Evolutionary conservation across 1,140 invertebrate genomes (phyloP), one percentile per base, ranked within the genome.

Genomic region (Brachionus angularis): DNA sequence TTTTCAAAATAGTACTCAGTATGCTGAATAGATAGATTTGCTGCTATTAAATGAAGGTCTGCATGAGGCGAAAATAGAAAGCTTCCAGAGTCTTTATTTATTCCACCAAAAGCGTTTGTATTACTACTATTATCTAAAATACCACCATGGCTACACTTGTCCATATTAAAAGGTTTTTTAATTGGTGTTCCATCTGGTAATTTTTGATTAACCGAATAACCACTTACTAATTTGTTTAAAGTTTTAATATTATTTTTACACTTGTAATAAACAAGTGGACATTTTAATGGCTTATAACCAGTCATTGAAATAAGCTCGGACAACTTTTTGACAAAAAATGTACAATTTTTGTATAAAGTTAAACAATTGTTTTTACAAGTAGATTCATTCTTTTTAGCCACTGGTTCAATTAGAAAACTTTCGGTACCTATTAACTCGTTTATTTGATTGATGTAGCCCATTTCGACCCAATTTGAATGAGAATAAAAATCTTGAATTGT

Each of bases 381-480:
- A 2, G 50, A 29, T 12, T 5, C 27, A 14, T 29, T 2, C 5
- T 31, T 29, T 53, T 53, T 3, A 31, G 50, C 23, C 5, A n/a
- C n/a, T n/a, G n/a, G 29, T 53, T n/a, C 1, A 16, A 33, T 29
- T 31, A 5, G 4, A 1, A 2, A 53, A 53, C 1, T 5, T 25
- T 29, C 10, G 16, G 12, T 53, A 10, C 2, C 39, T 23, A 69
- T 25, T 49, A 21, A n/a, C n/a, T 47, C 31, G 25, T 25, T 16
- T 25, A 52, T 52, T 4, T 52, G 34, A 12, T 23, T 31, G 1
- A 12, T 31, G 10, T 34, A 33, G 18, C 47, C 47, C 67, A 70
- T 50, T 55, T 70, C 67, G 29, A 70, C 16, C 67, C 67, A 70
- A 18, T 70, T 70, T 18, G 67, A 34, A 21, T 70, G 67, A 27